Base-by-base conservation (phyloP, 2,113 vertebrate species). In the Dryoscopus gambensis region DNA sequence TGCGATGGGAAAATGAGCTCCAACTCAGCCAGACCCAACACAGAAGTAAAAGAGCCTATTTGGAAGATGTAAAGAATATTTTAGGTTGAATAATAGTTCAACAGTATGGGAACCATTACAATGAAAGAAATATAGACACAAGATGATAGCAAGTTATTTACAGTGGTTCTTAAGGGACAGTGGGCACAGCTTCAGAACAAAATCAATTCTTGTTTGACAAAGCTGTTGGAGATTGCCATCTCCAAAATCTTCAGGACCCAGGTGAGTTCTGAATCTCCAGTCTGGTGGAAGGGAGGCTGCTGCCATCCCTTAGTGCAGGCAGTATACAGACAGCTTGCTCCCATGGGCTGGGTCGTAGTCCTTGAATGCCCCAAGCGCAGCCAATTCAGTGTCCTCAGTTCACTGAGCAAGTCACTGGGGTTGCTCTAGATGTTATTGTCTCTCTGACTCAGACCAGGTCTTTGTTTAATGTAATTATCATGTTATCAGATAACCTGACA, bases 191-290 rank as follows among this genome's bases (percentile, higher is more conserved):
- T 46, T 69, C 37, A n/a, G 14, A 77, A 77, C 81, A 74, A 56
- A 92, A 59, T 24, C 6, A 40, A 12, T 37, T 68, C 28, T 23
- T 62, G 5, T 22, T 50, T 75, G 22, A 44, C 7, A 79, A 57
- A 67, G 6, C 11, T 80, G 4, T 19, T 69, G 33, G 11, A 55
- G 11, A 17, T 35, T 46, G 15, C 19, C n/a, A 39, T 47, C 7
- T 81, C 10, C 25, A 68, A 35, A 37, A 24, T 21, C 28, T 57
- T 73, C 33, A 64, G 62, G 28, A 53, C 19, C 6, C 8, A 44
- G 20, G 10, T 0, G 0, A 73, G 30, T 68, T 63, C 39, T 59
- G 13, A 12, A 18, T 56, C 10, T 11, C 7, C 15, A 40, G 13
- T 55, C 6, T 64, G 53, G 19, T 40, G 28, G 39, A 70, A 84